Evolutionary conservation across 1,140 invertebrate species (phyloP), one percentile per base, ranked within the genome.

Genomic region (Micrasema minimum): DNA sequence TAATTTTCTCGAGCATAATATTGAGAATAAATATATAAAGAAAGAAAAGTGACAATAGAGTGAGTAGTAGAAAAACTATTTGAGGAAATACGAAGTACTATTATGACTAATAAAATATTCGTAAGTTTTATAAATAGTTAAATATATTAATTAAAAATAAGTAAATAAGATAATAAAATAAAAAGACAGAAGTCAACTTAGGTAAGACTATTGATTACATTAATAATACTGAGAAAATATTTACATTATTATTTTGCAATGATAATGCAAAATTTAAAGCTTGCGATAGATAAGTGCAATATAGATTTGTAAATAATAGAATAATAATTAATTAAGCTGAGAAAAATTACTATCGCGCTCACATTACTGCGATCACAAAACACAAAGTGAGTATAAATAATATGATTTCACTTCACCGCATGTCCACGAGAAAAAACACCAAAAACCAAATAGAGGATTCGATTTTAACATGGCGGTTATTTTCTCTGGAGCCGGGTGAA

Each of bases 331-430:
- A 26, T 55, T 55, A 16, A 35, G 26, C n/a, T 14, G 6, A n/a
- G 14, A 31, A 16, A n/a, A 12, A 35, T 16, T 55, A 14, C n/a
- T 14, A 31, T 16, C 22, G 22, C 26, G 6, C 26, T 35, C 22
- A 14, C 22, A 14, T 55, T 55, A 31, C 22, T 14, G 51, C 51
- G 22, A 55, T 55, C 51, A 55, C 51, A 37, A 55, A 48, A 55
- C n/a, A 55, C 26, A 37, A 31, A 20, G 23, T 31, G 51, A 55
- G 22, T 55, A 55, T 55, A 14, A 14, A 7, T 31, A 55, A 22
- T 22, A 51, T 51, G 26, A 51, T 10, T 51, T 51, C 22, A 9
- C 51, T 37, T 23, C 26, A 31, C 26, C 26, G 22, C 22, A 55
- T 55, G 11, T 31, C 31, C 7, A 14, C 51, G 3, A 55, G 14